phyloP scores from a whole-genome alignment of 2,113 vertebrate genomes.

The Elaphurus davidianus region DNA sequence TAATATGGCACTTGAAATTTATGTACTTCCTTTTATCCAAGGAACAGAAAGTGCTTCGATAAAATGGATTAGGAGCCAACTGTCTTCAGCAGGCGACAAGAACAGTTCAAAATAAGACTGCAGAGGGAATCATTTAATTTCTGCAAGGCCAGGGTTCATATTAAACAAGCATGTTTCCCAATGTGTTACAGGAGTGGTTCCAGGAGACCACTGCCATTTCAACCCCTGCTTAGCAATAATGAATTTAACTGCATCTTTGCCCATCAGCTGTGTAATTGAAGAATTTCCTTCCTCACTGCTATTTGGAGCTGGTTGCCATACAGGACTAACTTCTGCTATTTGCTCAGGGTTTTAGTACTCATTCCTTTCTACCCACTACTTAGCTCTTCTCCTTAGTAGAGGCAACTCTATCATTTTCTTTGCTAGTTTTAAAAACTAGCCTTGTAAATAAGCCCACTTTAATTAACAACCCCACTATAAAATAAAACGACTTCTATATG shows the following conservation, averaged over 20 bases:
- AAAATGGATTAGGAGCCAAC: constrained; percentile 67
- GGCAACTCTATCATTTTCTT: not conserved
- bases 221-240: not conserved
- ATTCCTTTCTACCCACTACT: not conserved
- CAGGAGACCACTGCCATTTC: constrained; percentile 24
- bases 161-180: not conserved
- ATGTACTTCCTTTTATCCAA: constrained; percentile 67
- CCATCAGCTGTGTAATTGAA: not conserved
- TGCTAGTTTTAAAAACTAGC: not conserved
- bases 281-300: not conserved
- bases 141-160: constrained; percentile 34
- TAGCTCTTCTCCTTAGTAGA: not conserved
- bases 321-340: not conserved
- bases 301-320: not conserved
- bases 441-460: not conserved
- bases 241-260: not conserved
- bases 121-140: constrained; percentile 24
- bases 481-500: not conserved
- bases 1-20: constrained; percentile 71
- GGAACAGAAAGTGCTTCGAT: constrained; percentile 66
- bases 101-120: constrained; percentile 44
- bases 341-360: not conserved
- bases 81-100: constrained; percentile 50
- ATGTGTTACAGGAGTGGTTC: not conserved
- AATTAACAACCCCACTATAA: not conserved